These are phyloP conservation scores for pig (Sus scrofa) DNA, from an alignment of 2,113 vertebrate genomes.

Conservation along the genomic window T2T-Sscrofa CM000817.6:55642501-55643000, in stretches of 20 bases:
- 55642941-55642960: too few relatives aligned
- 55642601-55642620: slow-evolving; percentile 60
- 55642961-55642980: too few relatives aligned
- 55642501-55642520: slow-evolving; percentile 88
- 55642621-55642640: slow-evolving; percentile 77
- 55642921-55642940: too few relatives aligned
- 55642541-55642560: slow-evolving; percentile 85
- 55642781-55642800: neutral
- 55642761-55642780: too few relatives aligned
- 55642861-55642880: too few relatives aligned
- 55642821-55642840: too few relatives aligned
- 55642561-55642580: slow-evolving; percentile 82
- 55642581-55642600: slow-evolving; percentile 64
- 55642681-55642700: neutral
- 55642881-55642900: too few relatives aligned
- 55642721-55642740: neutral
- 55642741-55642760: neutral
- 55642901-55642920: too few relatives aligned
- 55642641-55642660: neutral
- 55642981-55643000: too few relatives aligned
- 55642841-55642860: too few relatives aligned
- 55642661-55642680: neutral
- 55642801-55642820: too few relatives aligned
- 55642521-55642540: slow-evolving; percentile 85
- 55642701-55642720: neutral